A percentile compares a stretch with the other conserved stretches of the same genome.
phyloP scores from a whole-genome alignment of 2,888 invertebrate species.

The Frankliniella intonsa region DNA sequence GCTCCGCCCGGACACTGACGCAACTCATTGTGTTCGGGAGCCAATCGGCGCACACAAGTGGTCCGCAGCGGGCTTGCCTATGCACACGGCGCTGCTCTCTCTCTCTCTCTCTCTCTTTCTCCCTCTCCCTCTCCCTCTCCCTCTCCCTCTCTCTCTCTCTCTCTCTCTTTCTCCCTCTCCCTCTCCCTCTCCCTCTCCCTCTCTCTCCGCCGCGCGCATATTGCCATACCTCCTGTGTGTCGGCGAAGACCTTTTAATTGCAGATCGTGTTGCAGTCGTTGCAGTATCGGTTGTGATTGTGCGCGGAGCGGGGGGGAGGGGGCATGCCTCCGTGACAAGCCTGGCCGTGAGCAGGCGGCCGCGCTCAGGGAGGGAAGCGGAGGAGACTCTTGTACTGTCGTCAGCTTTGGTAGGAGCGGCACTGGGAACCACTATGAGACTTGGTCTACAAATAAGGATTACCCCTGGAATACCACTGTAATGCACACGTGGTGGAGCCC shows the following conservation, averaged over 20 bases:
- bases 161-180: neutral
- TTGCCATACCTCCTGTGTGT: too few relatives aligned
- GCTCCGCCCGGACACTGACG: neutral
- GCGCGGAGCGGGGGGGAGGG: too few relatives aligned
- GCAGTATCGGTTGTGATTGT: neutral
- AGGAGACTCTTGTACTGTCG: neutral
- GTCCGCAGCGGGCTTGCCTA: neutral
- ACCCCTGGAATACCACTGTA: too few relatives aligned
- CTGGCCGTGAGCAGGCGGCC: neutral
- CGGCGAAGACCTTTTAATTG: neutral
- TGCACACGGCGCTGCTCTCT: too few relatives aligned
- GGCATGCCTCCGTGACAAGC: neutral
- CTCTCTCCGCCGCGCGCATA: neutral
- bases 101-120: neutral
- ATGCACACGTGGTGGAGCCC: too few relatives aligned
- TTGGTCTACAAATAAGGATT: too few relatives aligned
- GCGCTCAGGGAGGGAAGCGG: neutral
- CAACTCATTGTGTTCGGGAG: neutral
- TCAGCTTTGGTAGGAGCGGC: too few relatives aligned
- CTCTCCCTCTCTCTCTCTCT: neutral
- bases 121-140: neutral
- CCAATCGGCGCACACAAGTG: neutral
- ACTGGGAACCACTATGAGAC: too few relatives aligned
- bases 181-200: neutral
- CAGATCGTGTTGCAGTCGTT: neutral